Evolutionary conservation across 2,888 invertebrate genomes (phyloP), one percentile per base, ranked within the genome.

Genomic region (Parascotia fuliginaria): DNA sequence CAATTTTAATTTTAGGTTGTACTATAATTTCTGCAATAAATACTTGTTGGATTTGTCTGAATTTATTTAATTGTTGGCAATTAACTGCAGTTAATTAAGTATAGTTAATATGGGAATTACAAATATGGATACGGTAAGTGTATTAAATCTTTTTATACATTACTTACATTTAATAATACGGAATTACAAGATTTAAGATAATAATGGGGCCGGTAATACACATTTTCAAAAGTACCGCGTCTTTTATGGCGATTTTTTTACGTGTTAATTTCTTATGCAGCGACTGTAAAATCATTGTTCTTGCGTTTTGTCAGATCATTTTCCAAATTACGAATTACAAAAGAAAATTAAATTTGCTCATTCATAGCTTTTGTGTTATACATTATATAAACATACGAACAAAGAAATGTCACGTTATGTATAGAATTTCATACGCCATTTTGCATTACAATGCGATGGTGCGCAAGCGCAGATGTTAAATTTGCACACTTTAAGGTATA

Each of bases 391-490:
- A 53, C n/a, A n/a, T 58, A 65, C 51, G 58, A 47, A 53, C 45
- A 42, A 50, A 63, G 49, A 53, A 65, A 66, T 51, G 50, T 70
- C 36, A 19, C 42, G 55, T 48, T 51, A 54, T 38, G 56, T 52
- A 56, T 41, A 64, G 50, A 56, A 60, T 64, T 60, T 51, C 32
- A 53, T 45, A 60, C 58, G 42, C 57, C 68, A 64, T 67, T 70
- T 70, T 70, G 50, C 54, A 70, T 63, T 56, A 58, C 53, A 47
- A 50, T 54, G 40, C 39, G 52, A 36, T 38, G 46, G 36, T 48
- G 51, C 55, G 56, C 55, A 57, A 53, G 73, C 73, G 70, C 65
- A 57, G 61, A 64, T 46, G 48, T 43, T 53, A 57, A 69, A 65
- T 56, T 59, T 61, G 49, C 39, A 15, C 68, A 64, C 36, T 58